phyloP scores from a whole-genome alignment of 1,140 invertebrate genomes.

The Eupeodes corollae region DNA sequence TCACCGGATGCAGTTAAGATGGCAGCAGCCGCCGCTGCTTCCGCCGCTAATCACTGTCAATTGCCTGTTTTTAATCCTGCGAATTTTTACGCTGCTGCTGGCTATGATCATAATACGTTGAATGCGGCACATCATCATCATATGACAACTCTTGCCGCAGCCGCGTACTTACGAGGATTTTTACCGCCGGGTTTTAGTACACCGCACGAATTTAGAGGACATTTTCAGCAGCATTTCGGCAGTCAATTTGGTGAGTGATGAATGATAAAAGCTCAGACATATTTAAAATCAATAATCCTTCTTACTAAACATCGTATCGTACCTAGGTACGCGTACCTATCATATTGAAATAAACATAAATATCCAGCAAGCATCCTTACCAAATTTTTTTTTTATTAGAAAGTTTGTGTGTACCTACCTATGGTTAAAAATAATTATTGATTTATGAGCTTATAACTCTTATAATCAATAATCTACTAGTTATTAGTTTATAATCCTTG shows the following conservation, averaged over 20 bases:
- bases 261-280: too few relatives aligned
- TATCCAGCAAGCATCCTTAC: too few relatives aligned
- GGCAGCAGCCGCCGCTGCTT: constrained; percentile 25
- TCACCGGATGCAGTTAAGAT: constrained; percentile 21
- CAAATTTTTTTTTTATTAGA: too few relatives aligned
- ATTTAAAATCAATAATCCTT: background rate
- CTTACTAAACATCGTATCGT: too few relatives aligned
- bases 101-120: constrained; percentile 25
- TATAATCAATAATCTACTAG: too few relatives aligned
- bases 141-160: constrained; percentile 34
- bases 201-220: constrained; percentile 33
- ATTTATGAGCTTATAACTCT: too few relatives aligned
- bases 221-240: constrained; percentile 34
- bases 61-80: constrained; percentile 35
- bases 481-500: too few relatives aligned
- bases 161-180: constrained; percentile 31
- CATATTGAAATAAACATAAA: background rate
- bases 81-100: constrained; percentile 34
- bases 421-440: too few relatives aligned
- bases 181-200: constrained; percentile 35
- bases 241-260: constrained; percentile 32
- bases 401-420: too few relatives aligned
- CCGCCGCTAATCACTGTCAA: constrained; percentile 32
- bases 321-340: background rate
- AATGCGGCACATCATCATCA: constrained; percentile 34